phyloP scores from a whole-genome alignment of 2,888 invertebrate genomes.

The Quadroppia sp. region DNA sequence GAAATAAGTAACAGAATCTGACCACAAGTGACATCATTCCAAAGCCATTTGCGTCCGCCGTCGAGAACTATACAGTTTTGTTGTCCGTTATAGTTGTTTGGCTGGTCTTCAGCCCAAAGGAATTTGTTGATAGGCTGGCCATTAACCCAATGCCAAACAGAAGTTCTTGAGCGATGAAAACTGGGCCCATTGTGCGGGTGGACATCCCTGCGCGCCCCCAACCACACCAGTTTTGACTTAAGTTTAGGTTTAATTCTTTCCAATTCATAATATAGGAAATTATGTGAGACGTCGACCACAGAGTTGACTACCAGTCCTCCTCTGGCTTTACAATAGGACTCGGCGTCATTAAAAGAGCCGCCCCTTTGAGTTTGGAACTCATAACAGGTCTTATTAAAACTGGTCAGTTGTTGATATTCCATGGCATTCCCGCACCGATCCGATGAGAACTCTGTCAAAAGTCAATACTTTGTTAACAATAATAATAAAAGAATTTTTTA shows the following conservation, averaged over 20 bases:
- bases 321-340: slow-evolving; percentile 63
- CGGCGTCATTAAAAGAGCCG: slow-evolving; percentile 74
- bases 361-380: slow-evolving; percentile 79
- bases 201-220: slow-evolving; percentile 83
- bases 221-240: slow-evolving; percentile 77
- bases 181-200: slow-evolving; percentile 66
- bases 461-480: not conserved
- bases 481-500: slow-evolving; percentile 37
- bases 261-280: slow-evolving; percentile 47
- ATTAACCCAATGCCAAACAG: slow-evolving; percentile 61
- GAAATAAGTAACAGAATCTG: not conserved
- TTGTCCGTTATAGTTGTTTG: slow-evolving; percentile 91
- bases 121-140: slow-evolving; percentile 44
- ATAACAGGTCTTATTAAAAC: slow-evolving; percentile 80
- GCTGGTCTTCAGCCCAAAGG: slow-evolving; percentile 88
- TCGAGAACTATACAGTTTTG: slow-evolving; percentile 92
- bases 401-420: slow-evolving; percentile 70
- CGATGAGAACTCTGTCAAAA: slow-evolving; percentile 70
- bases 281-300: slow-evolving; percentile 49
- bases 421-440: slow-evolving; percentile 68
- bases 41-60: slow-evolving; percentile 81
- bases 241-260: slow-evolving; percentile 47
- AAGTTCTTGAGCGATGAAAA: slow-evolving; percentile 50
- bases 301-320: slow-evolving; percentile 53
- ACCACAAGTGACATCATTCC: slow-evolving; percentile 89